Evolutionary conservation across 2,797 vertebrate species (phyloP), one percentile per base, ranked within the genome.

Genomic region (Phaenicophaeus curvirostris): DNA sequence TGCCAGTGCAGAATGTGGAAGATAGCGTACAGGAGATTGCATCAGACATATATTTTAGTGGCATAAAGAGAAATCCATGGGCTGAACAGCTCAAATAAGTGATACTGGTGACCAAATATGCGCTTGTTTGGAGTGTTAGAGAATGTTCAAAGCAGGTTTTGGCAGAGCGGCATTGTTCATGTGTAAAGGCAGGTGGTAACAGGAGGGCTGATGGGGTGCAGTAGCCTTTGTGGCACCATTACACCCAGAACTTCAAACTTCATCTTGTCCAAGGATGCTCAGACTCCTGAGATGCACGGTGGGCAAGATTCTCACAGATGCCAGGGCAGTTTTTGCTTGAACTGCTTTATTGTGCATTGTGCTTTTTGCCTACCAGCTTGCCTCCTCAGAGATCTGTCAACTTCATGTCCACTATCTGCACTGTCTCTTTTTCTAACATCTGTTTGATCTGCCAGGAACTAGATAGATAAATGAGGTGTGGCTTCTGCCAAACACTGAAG

Each of bases 381-480:
- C 30, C 50, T 71, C 28, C 81, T 75, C 46, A 81, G 55, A 65
- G 51, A 51, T 84, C 78, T 71, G 35, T 58, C 16, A 20, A 19
- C 72, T 68, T 61, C 6, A 13, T 48, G 53, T 89, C 76, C 76
- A 92, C 59, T 62, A 74, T 72, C 71, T 71, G 54, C 46, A 78
- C 20, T 33, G 50, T 71, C 18, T 37, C 57, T 19, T 68, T 54
- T 62, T 74, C 61, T 78, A 69, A 93, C 92, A 95, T 96, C 89
- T 97, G 91, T 77, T 81, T 77, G 35, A 81, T 76, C 82, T 82
- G 44, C 51, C 50, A 57, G 53, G 61, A 73, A 55, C 44, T 59
- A 14, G 35, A 39, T 37, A 88, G 89, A 85, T 72, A 90, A 89
- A 93, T 87, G 85, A 94, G 90, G 74, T 80, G 46, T 65, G 80